Base-by-base conservation (phyloP, 2,888 invertebrate genomes). In the Hirtodrosophila alboralis region DNA sequence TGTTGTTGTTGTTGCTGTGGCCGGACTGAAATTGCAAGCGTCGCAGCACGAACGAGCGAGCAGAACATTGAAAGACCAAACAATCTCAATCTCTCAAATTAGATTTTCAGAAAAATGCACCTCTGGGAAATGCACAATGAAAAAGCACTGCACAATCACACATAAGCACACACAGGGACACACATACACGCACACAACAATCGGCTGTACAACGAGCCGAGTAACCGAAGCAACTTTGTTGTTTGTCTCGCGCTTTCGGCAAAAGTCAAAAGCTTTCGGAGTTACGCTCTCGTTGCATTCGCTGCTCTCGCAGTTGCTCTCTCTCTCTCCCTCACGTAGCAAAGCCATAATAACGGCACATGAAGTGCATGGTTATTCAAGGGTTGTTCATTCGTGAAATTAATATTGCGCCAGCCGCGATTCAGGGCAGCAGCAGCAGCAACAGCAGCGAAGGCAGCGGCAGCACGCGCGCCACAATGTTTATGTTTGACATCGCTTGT, bases 31-130 rank as follows among this genome's bases (percentile, higher is more conserved):
- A 77, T 80, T 79, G 79, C 79, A 79, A 81, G 84, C 74, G 65
- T 75, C 76, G 84, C 83, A 81, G 62, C 75, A 72, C 69, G 81
- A 81, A 76, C 75, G 75, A 75, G 57, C 64, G 64, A 74, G 69
- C 75, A 84, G 74, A 64, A 76, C 75, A 80, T 80, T 81, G 80
- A 85, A 85, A 81, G 85, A 85, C 81, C 81, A 81, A 81, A 81
- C 81, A 81, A 81, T 81, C 85, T 81, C 81, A 88, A 84, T 87
- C 87, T 86, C 85, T 86, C 86, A 88, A 88, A 88, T 88, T 88
- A 88, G 88, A 88, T 87, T 88, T 88, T 87, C 77, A 79, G 86
- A 84, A 87, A 88, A 88, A 88, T 88, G 88, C 88, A 88, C 88
- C 87, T 85, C 79, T 85, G 88, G 88, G 88, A 88, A 88, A 88